These are phyloP conservation scores for Carlito syrichta DNA, from an alignment of 2,113 vertebrate genomes.

Conservation along the genomic window DNA sequence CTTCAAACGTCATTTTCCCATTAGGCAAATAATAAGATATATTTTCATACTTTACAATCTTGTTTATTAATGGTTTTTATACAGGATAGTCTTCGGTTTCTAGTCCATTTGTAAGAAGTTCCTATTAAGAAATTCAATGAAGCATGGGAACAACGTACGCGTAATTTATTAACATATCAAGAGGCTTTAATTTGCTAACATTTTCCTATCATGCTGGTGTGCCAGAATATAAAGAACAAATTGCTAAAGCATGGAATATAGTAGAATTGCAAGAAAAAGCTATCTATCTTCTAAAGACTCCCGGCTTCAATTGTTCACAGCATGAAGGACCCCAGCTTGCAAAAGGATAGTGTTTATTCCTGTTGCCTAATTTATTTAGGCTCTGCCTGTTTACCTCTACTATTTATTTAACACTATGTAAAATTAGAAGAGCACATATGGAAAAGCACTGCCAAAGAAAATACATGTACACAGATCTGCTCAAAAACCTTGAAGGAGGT, in stretches of 20 bases:
- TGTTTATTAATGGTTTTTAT: slow-evolving; percentile 61
- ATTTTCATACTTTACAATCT: slow-evolving; percentile 55
- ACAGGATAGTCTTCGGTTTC: slow-evolving; percentile 23
- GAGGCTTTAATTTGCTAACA: slow-evolving; percentile 60
- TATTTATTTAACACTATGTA: neutral
- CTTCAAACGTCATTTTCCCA: slow-evolving; percentile 46
- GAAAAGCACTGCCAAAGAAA: neutral
- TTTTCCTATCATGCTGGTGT: slow-evolving; percentile 37
- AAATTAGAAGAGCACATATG: neutral
- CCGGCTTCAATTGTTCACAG: neutral
- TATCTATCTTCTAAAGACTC: neutral
- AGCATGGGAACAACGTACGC: slow-evolving; percentile 43
- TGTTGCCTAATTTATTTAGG: neutral
- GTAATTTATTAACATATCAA: slow-evolving; percentile 66
- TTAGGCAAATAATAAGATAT: slow-evolving; percentile 43
- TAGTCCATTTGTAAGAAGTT: slow-evolving; percentile 61
- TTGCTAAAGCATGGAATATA: neutral
- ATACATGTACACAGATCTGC: neutral
- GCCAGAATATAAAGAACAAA: slow-evolving; percentile 34
- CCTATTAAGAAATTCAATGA: slow-evolving; percentile 67
- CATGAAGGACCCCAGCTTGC: neutral
- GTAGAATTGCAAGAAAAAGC: neutral
- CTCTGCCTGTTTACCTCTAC: neutral
- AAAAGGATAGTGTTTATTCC: neutral
- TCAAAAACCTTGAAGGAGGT: neutral